Conservation (phyloP, 2,797 vertebrate species). For the Platalea minor region DNA sequence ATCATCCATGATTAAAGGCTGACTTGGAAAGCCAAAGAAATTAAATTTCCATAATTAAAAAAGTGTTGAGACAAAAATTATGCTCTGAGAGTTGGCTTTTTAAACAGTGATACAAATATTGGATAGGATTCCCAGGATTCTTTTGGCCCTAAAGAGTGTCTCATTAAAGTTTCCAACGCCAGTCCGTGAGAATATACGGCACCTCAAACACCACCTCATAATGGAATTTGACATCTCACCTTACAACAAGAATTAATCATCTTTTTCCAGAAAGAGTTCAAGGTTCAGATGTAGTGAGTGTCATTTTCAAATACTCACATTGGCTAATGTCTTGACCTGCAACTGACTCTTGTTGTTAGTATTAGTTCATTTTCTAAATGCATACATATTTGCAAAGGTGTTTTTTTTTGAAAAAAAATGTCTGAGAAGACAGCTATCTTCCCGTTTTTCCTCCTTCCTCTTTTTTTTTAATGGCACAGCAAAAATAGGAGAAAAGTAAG, state of each 20-base stretch:
- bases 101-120: background rate
- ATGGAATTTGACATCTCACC: background rate
- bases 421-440: background rate
- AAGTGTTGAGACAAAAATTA: background rate
- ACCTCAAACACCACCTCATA: background rate
- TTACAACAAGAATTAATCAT: background rate
- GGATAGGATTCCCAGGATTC: background rate
- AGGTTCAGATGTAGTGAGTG: background rate
- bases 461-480: background rate
- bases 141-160: background rate
- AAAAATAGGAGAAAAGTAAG: background rate
- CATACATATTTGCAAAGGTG: background rate
- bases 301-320: background rate
- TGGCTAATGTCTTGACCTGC: background rate
- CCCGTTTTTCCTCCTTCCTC: background rate
- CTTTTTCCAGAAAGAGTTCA: background rate
- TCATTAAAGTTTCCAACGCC: background rate
- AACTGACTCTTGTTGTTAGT: background rate
- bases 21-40: background rate
- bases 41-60: background rate
- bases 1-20: background rate
- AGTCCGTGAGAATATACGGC: rapidly evolving
- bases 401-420: background rate
- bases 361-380: background rate
- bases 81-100: background rate